These are phyloP conservation scores for Sinocyclocheilus anshuiensis DNA, from an alignment of 2,113 vertebrate genomes.

Conservation along the genomic window DNA sequence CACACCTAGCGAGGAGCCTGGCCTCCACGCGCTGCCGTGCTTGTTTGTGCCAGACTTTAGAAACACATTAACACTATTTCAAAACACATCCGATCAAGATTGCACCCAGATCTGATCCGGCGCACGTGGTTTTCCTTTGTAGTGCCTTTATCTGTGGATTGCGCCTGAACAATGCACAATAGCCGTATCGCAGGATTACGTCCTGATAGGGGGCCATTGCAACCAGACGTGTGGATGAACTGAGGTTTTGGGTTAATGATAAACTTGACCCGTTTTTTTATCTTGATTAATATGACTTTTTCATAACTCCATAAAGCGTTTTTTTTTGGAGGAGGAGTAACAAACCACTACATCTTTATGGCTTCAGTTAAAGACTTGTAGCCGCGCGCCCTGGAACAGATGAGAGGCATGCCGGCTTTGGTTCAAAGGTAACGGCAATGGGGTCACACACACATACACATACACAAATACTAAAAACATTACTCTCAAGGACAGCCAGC, in stretches of 20 bases:
- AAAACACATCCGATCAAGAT: conserved; percentile 44
- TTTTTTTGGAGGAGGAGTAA: neutral
- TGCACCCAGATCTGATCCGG: conserved; percentile 21
- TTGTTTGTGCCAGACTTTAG: conserved; percentile 53
- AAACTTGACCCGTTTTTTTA: conserved; percentile 69
- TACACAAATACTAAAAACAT: conserved; percentile 63
- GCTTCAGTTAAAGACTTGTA: conserved; percentile 46
- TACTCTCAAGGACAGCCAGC: conserved; percentile 60
- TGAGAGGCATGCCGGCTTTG: conserved; percentile 59
- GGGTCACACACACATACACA: conserved; percentile 41
- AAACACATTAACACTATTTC: conserved; percentile 48
- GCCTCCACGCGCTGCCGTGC: conserved; percentile 23
- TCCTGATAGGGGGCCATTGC: conserved; percentile 52
- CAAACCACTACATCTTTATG: conserved; percentile 34
- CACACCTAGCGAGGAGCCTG: conserved; percentile 44
- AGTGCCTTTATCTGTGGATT: conserved; percentile 44
- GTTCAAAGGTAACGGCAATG: conserved; percentile 51
- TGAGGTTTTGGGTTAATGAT: conserved; percentile 76
- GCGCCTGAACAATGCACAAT: conserved; percentile 59
- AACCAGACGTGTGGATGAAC: conserved; percentile 37
- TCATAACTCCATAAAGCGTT: conserved; percentile 65
- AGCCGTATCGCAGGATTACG: conserved; percentile 41
- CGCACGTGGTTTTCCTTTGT: conserved; percentile 30
- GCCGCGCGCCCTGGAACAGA: conserved; percentile 61
- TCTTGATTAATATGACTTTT: conserved; percentile 70